A percentile compares a stretch with the other conserved stretches of the same genome.
Evolutionary conservation across 1,140 invertebrate species (phyloP).

Genomic region (Drosophila lacteicornis): DNA sequence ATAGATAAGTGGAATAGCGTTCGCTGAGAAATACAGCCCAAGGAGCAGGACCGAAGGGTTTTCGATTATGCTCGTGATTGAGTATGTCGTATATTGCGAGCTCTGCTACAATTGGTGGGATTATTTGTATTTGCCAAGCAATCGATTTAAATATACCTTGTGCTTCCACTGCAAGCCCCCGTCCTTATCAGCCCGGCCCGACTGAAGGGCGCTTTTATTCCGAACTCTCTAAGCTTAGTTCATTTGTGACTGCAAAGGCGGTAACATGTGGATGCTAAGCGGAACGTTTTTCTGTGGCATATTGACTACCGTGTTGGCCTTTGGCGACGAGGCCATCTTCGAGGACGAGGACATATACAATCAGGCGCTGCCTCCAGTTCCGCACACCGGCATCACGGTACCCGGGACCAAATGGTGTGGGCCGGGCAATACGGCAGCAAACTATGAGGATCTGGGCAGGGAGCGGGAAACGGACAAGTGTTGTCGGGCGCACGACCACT

Average conservation of each 20-base stretch:
- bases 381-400: conserved; percentile 67
- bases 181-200: conserved; percentile 13
- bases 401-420: conserved; percentile 90
- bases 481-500: conserved; percentile 92
- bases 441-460: conserved; percentile 89
- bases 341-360: conserved; percentile 83
- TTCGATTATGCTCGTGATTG: too few relatives aligned
- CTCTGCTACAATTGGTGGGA: too few relatives aligned
- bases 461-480: conserved; percentile 90
- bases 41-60: too few relatives aligned
- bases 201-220: neutral
- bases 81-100: too few relatives aligned
- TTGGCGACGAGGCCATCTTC: conserved; percentile 77
- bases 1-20: too few relatives aligned
- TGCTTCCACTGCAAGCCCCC: neutral
- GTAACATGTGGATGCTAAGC: conserved; percentile 32
- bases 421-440: conserved; percentile 89
- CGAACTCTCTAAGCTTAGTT: conserved; percentile 34
- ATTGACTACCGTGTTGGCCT: conserved; percentile 22
- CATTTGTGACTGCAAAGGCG: conserved; percentile 3
- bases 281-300: conserved; percentile 4
- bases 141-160: neutral
- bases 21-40: too few relatives aligned
- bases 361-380: conserved; percentile 72
- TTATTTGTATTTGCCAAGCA: too few relatives aligned